Evolutionary conservation across 2,113 vertebrate species (phyloP).

Genomic region (Sylvietta virens): DNA sequence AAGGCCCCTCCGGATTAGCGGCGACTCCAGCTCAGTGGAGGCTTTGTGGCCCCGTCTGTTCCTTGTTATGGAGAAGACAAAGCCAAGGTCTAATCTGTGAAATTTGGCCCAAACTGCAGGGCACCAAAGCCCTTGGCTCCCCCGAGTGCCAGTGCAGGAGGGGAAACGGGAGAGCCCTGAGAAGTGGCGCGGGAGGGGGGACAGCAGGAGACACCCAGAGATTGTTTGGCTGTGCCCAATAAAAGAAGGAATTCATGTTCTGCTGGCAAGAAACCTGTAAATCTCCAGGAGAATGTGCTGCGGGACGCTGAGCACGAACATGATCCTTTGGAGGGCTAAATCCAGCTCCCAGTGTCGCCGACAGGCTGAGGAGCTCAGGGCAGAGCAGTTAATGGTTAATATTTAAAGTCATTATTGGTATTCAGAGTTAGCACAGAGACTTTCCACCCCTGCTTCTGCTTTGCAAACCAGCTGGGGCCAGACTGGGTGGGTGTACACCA

Average conservation of each 20-base stretch:
- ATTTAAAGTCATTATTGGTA: neutral
- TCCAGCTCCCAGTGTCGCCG: neutral
- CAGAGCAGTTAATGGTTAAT: neutral
- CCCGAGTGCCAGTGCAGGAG: neutral
- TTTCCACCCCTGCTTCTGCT: neutral
- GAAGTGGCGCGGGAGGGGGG: neutral
- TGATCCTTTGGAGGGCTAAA: conserved; percentile 4
- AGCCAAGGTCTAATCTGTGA: conserved; percentile 45
- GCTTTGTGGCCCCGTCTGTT: conserved; percentile 11
- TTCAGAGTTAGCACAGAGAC: neutral
- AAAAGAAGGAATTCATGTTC: conserved; percentile 51
- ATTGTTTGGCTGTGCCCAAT: conserved; percentile 19
- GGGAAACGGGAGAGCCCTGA: conserved; percentile 49
- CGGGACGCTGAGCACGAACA: neutral
- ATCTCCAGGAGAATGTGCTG: conserved; percentile 49
- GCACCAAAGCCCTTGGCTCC: neutral
- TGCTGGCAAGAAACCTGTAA: conserved; percentile 35
- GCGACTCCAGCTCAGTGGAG: neutral
- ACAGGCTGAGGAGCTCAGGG: neutral
- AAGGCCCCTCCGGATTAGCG: neutral
- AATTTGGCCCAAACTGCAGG: conserved; percentile 29
- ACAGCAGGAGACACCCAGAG: neutral
- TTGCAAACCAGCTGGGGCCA: neutral
- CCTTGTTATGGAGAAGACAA: neutral
- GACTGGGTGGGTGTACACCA: neutral